Evolutionary conservation across 2,888 invertebrate genomes (phyloP), one percentile per base, ranked within the genome.

Genomic region (Scrobipalpa costella): DNA sequence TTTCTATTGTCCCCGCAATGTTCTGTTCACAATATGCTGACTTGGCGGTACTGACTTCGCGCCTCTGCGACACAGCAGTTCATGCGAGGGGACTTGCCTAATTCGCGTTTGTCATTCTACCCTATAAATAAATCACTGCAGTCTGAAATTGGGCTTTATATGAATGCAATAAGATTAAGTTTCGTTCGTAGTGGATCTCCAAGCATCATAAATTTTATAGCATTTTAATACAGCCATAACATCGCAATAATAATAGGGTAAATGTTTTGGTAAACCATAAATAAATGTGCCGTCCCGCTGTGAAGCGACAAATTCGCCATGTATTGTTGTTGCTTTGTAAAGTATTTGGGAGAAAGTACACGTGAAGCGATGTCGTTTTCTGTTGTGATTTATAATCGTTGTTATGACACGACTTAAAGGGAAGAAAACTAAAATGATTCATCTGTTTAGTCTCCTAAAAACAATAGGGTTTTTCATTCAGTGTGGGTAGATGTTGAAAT

Each of bases 251-350:
- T 90, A 90, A 90, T 89, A 89, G 90, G 89, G 87, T 85, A 90
- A 90, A 91, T 91, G 90, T 90, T 90, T 90, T 90, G 90, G 90
- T 89, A 88, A 87, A 84, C 85, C 88, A 89, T 90, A 89, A 90
- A 91, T 90, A 87, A 85, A 83, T 82, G 84, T 77, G 78, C 81
- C 79, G 73, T 82, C 82, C 83, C 79, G 85, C 83, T 78, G 85
- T 72, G 85, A 71, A 77, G 72, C 74, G 82, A 85, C 85, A 84
- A 86, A 88, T 86, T 85, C 71, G 74, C 80, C 78, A 76, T 68
- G 67, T 70, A 47, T 67, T 67, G 61, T 66, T 63, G 36, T 64
- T 21, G 11, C 9, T 36, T 58, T 55, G 57, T 63, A 62, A 63
- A 64, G 57, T 27, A 47, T 62, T 64, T 62, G 27, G 5, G 50